Evolutionary conservation across 2,888 invertebrate genomes (phyloP).

Genomic region (Heliconius sara): DNA sequence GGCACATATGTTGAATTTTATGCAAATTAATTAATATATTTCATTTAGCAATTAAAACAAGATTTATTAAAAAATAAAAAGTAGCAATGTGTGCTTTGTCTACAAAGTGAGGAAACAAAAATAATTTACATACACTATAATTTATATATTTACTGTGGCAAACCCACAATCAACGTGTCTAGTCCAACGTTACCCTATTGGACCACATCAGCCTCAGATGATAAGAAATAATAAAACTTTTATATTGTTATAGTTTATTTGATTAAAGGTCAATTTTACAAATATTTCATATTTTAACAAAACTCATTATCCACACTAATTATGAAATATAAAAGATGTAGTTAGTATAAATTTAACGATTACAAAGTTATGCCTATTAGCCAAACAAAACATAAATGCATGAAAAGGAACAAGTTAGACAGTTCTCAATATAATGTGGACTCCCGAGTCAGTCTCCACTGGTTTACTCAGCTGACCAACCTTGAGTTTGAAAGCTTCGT

Average conservation of each 20-base stretch:
- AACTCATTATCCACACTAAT: background rate
- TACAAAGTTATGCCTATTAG: background rate
- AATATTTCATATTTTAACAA: background rate
- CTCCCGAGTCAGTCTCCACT: conserved; percentile 97
- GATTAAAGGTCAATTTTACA: conserved; percentile 17
- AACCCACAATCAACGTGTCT: too few species aligned
- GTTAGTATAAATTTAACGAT: conserved; percentile 2
- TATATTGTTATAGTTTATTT: background rate
- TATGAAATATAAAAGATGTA: background rate
- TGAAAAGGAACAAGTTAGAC: conserved; percentile 82
- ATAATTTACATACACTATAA: background rate
- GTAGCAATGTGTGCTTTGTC: background rate
- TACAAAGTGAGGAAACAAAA: background rate
- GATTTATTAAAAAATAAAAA: background rate
- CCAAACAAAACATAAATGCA: background rate
- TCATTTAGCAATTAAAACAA: background rate
- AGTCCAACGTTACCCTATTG: background rate
- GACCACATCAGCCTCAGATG: background rate
- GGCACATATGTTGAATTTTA: background rate
- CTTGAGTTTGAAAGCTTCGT: conserved; percentile 96
- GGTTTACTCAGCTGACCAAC: conserved; percentile 96
- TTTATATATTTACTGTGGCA: too few species aligned
- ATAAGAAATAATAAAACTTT: background rate
- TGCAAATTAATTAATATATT: background rate
- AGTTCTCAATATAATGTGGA: conserved; percentile 97